Evolutionary conservation across 2,888 invertebrate species (phyloP).

Genomic region (Hirtodrosophila confusa): DNA sequence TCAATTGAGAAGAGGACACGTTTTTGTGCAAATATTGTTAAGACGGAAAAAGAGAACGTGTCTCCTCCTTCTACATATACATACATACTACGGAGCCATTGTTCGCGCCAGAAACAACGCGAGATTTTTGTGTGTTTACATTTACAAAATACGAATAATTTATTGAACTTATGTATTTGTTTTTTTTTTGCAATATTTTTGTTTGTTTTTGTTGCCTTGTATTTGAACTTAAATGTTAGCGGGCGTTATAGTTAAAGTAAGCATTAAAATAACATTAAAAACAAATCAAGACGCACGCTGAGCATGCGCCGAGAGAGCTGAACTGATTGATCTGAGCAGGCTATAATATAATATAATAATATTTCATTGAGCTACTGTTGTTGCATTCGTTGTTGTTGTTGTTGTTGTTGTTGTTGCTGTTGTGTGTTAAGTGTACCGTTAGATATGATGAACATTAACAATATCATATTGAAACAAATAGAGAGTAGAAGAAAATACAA

Average conservation of each 20-base stretch:
- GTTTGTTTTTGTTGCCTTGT: constrained; percentile 21
- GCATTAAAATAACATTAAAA: constrained; percentile 74
- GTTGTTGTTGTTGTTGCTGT: constrained; percentile 6
- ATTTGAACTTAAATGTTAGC: constrained; percentile 65
- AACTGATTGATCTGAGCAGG: constrained; percentile 21
- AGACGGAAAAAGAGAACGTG: too few relatives aligned
- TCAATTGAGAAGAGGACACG: too few relatives aligned
- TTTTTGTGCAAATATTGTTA: too few relatives aligned
- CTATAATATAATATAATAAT: neutral
- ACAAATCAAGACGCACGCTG: constrained; percentile 53
- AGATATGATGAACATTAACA: constrained; percentile 10
- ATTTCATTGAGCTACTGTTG: constrained; percentile 35
- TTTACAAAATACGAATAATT: constrained; percentile 71
- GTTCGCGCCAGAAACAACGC: too few relatives aligned
- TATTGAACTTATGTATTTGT: constrained; percentile 60
- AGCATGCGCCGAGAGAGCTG: constrained; percentile 23
- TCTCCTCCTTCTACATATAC: too few relatives aligned
- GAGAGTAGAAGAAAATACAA: constrained; percentile 33
- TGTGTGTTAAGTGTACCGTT: constrained; percentile 5
- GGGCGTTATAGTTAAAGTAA: constrained; percentile 59
- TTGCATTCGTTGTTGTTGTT: constrained; percentile 16
- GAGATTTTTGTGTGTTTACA: constrained; percentile 13
- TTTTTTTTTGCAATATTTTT: constrained; percentile 33
- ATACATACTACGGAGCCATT: too few relatives aligned
- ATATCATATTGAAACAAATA: too few relatives aligned